Conservation (phyloP, 2,888 invertebrate genomes). For the Sussaba pulchella region DNA sequence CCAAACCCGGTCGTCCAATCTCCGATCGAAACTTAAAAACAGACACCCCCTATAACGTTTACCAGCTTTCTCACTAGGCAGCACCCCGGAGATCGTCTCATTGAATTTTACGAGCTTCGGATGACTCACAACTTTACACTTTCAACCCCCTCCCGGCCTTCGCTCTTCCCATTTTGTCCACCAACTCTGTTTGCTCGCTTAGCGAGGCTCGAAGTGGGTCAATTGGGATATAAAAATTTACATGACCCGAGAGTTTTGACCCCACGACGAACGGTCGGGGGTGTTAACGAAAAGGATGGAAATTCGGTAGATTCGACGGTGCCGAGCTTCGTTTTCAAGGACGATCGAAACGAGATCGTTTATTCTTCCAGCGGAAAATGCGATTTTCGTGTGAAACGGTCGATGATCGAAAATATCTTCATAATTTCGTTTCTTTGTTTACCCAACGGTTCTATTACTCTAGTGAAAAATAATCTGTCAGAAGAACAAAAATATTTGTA, state of each 20-base stretch:
- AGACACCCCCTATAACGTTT: slow-evolving; percentile 38
- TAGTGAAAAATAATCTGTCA: neutral
- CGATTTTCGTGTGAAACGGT: slow-evolving; percentile 5
- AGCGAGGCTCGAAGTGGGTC: slow-evolving; percentile 62
- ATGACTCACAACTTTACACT: slow-evolving; percentile 63
- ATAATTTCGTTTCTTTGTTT: no score
- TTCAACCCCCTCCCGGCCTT: slow-evolving; percentile 1
- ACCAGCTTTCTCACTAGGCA: slow-evolving; percentile 10
- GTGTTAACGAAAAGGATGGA: slow-evolving; percentile 58
- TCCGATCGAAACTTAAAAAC: slow-evolving; percentile 36
- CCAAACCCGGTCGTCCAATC: slow-evolving; percentile 17
- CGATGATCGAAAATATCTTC: neutral
- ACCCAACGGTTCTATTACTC: no score
- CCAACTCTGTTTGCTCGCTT: slow-evolving; percentile 56
- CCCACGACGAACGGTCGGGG: slow-evolving; percentile 39
- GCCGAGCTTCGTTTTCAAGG: slow-evolving; percentile 35
- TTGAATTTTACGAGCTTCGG: slow-evolving; percentile 66
- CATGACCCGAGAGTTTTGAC: slow-evolving; percentile 62
- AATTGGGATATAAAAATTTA: slow-evolving; percentile 67
- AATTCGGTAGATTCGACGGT: slow-evolving; percentile 58
- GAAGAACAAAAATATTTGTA: no score
- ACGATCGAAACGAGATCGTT: slow-evolving; percentile 35
- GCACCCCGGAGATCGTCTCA: slow-evolving; percentile 56
- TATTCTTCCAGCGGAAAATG: slow-evolving; percentile 21
- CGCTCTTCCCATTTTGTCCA: slow-evolving; percentile 1